Percentiles rank a stretch among this genome's conserved stretches.
phyloP scores from a whole-genome alignment of 2,888 invertebrate species.

The Agrochola lota region DNA sequence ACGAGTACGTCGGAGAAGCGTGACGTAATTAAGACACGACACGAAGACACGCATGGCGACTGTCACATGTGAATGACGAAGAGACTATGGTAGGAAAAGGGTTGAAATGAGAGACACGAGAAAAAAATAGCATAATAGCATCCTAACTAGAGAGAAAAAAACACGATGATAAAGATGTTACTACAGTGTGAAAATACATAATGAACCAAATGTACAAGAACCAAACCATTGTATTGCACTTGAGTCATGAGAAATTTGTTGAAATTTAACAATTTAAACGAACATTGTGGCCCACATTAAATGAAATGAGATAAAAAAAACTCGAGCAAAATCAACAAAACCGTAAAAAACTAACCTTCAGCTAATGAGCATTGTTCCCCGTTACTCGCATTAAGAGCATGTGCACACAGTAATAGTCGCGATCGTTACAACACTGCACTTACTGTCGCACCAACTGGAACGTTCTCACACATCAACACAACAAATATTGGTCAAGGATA shows the following conservation, averaged over 20 bases:
- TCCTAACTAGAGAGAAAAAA: neutral
- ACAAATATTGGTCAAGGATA: constrained; percentile 79
- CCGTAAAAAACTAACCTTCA: constrained; percentile 69
- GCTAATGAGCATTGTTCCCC: constrained; percentile 73
- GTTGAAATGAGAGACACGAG: neutral
- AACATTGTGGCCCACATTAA: constrained; percentile 11
- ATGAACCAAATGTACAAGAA: neutral
- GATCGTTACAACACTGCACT: constrained; percentile 70
- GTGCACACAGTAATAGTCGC: constrained; percentile 70
- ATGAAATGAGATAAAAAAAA: constrained; percentile 31
- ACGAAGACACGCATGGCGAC: too few species aligned
- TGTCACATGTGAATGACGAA: neutral
- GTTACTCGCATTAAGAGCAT: constrained; percentile 75
- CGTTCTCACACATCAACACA: constrained; percentile 71
- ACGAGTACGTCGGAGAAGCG: neutral
- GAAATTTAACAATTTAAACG: constrained; percentile 3
- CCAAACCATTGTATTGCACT: neutral
- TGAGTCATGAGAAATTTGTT: constrained; percentile 3
- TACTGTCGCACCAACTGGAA: constrained; percentile 68
- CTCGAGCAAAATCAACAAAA: constrained; percentile 44
- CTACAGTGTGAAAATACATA: neutral
- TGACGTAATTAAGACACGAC: neutral
- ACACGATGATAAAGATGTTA: too few species aligned
- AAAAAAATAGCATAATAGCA: neutral
- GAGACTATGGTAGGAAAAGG: too few species aligned